Base-by-base conservation (phyloP, 2,113 vertebrate genomes). In the Tetrao urogallus region DNA sequence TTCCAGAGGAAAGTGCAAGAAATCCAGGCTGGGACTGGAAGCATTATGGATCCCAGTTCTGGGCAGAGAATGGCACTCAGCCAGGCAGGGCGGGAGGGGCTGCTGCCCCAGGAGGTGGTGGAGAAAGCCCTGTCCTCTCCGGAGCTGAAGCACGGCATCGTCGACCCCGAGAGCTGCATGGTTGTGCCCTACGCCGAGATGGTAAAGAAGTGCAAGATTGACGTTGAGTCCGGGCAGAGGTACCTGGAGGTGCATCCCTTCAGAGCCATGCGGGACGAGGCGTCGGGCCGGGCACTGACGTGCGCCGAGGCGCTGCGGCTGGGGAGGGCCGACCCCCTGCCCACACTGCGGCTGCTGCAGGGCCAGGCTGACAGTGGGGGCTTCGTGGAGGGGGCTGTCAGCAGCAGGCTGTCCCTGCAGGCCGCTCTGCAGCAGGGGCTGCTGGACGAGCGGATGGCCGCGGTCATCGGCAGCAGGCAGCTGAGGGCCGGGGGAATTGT, bases 161-260 rank as follows among this genome's bases (percentile, higher is more conserved):
- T 99, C 28, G 98, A 99, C 86, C 99, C 99, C 2, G 97, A 98
- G 70, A 98, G 61, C 60, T 98, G 97, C 52, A 84, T 4, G 38
- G 28, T 99, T 27, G 82, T 99, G 32, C 98, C 99, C 32, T 99
- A 99, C 88, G 98, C 97, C 1, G 98, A 99, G 64, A 89, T 99
- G 65, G 63, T 99, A n/a, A 98, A 98, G 88, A 98, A 98, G 94
- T 99, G 99, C 34, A 99, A 97, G 85, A 98, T 99, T 58, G 99
- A 99, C 78, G 86, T 99, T 27, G 97, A 98, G 25, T 99, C 99
- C 32, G 99, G 99, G 25, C 98, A 98, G 88, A 98, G 98, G 77
- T 99, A 99, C 66, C 95, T 99, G 77, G 98, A 99, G 92, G 97
- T 98, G 47, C 98, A 98, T 92, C 98, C 98, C 56, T 98, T 99